Evolutionary conservation across 2,888 invertebrate species (phyloP).

Genomic region (Agrotis clavis): DNA sequence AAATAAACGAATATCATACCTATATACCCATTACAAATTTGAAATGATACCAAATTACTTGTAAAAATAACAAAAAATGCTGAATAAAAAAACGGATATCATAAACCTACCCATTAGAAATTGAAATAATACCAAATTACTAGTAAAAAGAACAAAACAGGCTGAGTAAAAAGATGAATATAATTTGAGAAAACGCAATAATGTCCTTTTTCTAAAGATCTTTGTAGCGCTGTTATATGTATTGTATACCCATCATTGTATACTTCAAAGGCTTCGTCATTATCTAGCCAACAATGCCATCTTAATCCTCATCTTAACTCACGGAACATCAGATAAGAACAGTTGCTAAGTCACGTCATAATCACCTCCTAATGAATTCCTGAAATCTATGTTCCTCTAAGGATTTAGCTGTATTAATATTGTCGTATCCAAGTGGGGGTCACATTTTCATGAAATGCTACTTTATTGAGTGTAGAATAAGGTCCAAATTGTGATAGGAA

Average conservation of each 20-base stretch:
- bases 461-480: rapidly evolving
- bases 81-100: too few species aligned
- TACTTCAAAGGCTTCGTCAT: neutral
- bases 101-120: too few species aligned
- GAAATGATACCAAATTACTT: too few species aligned
- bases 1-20: too few species aligned
- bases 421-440: constrained; percentile 15
- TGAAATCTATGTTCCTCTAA: constrained; percentile 32
- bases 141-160: too few species aligned
- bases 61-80: too few species aligned
- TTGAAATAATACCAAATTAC: too few species aligned
- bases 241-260: neutral
- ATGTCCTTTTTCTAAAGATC: too few species aligned
- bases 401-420: constrained; percentile 33
- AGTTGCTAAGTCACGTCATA: constrained; percentile 29
- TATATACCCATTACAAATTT: too few species aligned
- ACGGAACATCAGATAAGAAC: constrained; percentile 11
- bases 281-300: neutral
- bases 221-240: too few species aligned
- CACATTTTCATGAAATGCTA: neutral
- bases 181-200: too few species aligned
- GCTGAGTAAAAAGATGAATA: too few species aligned
- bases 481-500: neutral
- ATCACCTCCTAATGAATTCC: constrained; percentile 46
- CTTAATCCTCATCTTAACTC: constrained; percentile 16